phyloP scores from a whole-genome alignment of 2,888 invertebrate species.

The Homarus gammarus region DNA sequence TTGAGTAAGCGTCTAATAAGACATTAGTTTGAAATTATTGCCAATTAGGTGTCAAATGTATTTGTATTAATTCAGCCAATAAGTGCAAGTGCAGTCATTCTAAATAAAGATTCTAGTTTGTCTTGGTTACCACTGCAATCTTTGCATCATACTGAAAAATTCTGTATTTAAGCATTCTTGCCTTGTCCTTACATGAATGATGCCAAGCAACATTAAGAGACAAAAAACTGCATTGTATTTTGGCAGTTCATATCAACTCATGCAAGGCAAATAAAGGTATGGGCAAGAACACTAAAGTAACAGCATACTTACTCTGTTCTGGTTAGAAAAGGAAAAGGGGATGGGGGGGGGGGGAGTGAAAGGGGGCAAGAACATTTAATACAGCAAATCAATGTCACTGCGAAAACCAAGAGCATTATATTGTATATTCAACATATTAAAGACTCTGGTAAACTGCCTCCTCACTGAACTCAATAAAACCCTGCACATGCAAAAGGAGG shows the following conservation, averaged over 20 bases:
- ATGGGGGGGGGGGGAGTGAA: slow-evolving; percentile 5
- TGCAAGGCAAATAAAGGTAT: slow-evolving; percentile 11
- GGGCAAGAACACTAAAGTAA: slow-evolving; percentile 18
- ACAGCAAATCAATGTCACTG: background rate
- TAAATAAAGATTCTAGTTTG: background rate
- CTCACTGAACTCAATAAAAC: slow-evolving; percentile 20
- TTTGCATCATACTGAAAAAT: slow-evolving; percentile 3
- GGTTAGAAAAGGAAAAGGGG: no score
- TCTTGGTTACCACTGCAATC: background rate
- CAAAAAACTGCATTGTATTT: background rate
- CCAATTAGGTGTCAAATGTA: background rate
- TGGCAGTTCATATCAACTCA: slow-evolving; percentile 6
- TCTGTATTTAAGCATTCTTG: background rate
- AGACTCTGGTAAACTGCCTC: background rate
- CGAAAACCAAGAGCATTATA: slow-evolving; percentile 19
- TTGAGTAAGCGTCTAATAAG: background rate
- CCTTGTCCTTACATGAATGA: slow-evolving; percentile 2
- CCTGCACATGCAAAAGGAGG: slow-evolving; percentile 66
- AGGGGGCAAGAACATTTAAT: slow-evolving; percentile 7
- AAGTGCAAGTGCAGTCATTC: slow-evolving; percentile 1
- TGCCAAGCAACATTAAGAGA: background rate
- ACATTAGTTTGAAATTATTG: background rate
- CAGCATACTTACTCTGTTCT: slow-evolving; percentile 23
- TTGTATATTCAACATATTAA: background rate
- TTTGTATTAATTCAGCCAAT: background rate